These are phyloP conservation scores for Rhodeus uyekii DNA, from an alignment of 2,797 vertebrate genomes.

Conservation along the genomic window DNA sequence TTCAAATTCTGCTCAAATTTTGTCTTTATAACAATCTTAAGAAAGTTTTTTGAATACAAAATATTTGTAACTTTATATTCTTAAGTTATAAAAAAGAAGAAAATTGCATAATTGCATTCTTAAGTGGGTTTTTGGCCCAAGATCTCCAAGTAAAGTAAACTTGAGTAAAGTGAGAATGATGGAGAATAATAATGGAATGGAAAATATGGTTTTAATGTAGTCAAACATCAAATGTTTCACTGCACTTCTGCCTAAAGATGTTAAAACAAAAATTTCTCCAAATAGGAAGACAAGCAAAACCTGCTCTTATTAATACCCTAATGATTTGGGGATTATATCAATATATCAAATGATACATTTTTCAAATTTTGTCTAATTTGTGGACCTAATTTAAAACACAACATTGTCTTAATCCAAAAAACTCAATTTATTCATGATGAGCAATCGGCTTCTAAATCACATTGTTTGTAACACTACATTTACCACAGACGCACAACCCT, in stretches of 20 bases:
- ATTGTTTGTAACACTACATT: conserved; percentile 65
- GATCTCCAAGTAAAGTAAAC: neutral
- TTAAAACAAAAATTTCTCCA: conserved; percentile 11
- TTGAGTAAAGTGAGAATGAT: neutral
- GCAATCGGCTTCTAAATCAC: conserved; percentile 52
- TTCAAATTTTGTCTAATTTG: neutral
- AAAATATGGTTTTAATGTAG: neutral
- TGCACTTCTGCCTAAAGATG: conserved; percentile 1
- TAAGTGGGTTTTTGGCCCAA: neutral
- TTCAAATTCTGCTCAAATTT: neutral
- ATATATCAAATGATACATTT: conserved; percentile 61
- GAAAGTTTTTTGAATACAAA: neutral
- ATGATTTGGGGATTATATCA: conserved; percentile 57
- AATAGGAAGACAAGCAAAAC: conserved; percentile 28
- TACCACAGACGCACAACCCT: conserved; percentile 52
- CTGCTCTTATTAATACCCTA: conserved; percentile 32
- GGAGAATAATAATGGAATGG: neutral
- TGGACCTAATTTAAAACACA: neutral
- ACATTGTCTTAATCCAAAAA: neutral
- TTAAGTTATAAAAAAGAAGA: neutral
- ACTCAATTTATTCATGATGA: neutral
- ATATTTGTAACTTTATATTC: neutral
- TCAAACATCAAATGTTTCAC: conserved; percentile 6
- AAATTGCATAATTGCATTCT: no score
- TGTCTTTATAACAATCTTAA: neutral